Evolutionary conservation across 2,797 vertebrate genomes (phyloP).

Genomic region (Manis crassicaudata): DNA sequence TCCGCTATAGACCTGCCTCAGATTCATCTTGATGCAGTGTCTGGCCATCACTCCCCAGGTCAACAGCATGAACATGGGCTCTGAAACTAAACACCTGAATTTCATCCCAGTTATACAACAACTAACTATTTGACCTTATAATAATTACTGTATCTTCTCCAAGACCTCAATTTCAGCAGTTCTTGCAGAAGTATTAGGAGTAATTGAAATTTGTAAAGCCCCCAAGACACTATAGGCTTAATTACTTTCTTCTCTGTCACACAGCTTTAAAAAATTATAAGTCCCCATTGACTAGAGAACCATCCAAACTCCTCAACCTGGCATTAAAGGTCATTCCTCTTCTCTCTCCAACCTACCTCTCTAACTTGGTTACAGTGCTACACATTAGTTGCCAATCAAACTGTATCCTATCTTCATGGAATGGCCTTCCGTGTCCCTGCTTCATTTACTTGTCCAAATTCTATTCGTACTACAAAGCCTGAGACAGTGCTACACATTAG

Average conservation of each 20-base stretch:
- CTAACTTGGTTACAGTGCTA: neutral
- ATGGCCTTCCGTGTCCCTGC: neutral
- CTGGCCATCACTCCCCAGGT: neutral
- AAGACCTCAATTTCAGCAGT: neutral
- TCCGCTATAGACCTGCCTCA: neutral
- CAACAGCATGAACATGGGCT: neutral
- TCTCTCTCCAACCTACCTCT: neutral
- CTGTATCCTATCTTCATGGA: neutral
- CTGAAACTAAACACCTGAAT: neutral
- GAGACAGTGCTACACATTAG: neutral
- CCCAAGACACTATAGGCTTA: neutral
- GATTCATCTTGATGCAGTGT: neutral
- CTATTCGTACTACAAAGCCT: neutral
- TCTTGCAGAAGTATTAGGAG: neutral
- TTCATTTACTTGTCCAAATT: neutral
- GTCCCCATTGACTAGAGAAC: neutral
- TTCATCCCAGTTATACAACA: neutral
- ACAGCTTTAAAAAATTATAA: neutral
- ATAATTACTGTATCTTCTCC: neutral
- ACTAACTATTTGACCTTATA: neutral
- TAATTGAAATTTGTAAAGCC: neutral
- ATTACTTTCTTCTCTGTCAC: neutral
- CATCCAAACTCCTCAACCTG: neutral
- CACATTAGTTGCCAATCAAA: neutral
- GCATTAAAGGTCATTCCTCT: neutral